Conservation (phyloP, 1,140 invertebrate species). For the Danaus melanippus region DNA sequence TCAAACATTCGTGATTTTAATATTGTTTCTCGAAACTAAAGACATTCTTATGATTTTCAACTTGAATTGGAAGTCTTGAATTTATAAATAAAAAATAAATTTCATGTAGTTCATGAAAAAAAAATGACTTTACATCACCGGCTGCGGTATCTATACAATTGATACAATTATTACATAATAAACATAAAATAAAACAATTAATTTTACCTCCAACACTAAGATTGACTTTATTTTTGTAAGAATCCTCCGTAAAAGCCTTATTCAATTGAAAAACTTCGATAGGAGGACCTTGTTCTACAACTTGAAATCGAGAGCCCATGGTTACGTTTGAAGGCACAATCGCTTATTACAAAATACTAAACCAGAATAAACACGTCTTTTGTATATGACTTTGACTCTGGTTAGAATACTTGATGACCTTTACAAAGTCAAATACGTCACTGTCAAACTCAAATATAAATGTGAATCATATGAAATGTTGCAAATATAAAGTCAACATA, state of each 20-base stretch:
- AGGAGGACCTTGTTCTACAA: conserved; percentile 85
- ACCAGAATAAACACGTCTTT: conserved; percentile 1
- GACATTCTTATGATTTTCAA: too few relatives aligned
- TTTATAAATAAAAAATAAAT: too few relatives aligned
- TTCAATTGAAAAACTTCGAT: conserved; percentile 95
- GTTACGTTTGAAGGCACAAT: conserved; percentile 16
- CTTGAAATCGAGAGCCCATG: conserved; percentile 77
- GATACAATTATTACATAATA: too few relatives aligned
- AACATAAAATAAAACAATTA: background rate
- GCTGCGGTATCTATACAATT: too few relatives aligned
- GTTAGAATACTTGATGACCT: conserved; percentile 28
- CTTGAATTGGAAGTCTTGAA: too few relatives aligned
- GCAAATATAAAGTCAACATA: too few relatives aligned
- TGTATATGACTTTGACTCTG: too few relatives aligned
- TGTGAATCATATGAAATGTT: background rate
- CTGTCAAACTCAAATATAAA: conserved; percentile 13
- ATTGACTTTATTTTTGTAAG: conserved; percentile 90
- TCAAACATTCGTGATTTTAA: too few relatives aligned
- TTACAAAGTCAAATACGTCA: conserved; percentile 43
- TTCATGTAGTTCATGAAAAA: too few relatives aligned
- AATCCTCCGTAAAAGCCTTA: conserved; percentile 86
- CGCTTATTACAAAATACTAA: too few relatives aligned
- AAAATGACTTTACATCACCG: too few relatives aligned
- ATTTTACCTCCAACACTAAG: conserved; percentile 92
- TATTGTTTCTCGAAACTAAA: too few relatives aligned